Evolutionary conservation across 30 jellyfish, hydroid and myxozoan species (phyloP).

Genomic region (Aurelia sp.): DNA sequence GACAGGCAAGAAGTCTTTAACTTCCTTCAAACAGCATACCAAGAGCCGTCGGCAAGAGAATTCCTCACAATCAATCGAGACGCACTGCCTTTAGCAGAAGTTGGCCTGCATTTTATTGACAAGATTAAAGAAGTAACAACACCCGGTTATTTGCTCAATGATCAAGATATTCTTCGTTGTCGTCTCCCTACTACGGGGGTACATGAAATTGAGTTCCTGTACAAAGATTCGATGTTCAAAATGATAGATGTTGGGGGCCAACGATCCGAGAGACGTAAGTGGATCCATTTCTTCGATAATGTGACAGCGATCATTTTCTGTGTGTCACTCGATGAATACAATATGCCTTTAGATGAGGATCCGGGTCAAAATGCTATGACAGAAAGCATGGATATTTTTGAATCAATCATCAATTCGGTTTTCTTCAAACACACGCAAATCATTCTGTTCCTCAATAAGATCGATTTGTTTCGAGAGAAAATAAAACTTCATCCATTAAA

Average conservation of each 20-base stretch:
- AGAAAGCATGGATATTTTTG: conserved; percentile 30
- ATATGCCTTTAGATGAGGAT: conserved; percentile 9
- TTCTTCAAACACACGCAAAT: conserved; percentile 24
- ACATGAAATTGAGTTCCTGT: conserved; percentile 26
- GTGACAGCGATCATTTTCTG: conserved; percentile 60
- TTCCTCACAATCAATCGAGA: conserved; percentile 1
- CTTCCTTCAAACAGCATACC: no score
- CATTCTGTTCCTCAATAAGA: conserved; percentile 36
- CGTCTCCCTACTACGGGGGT: conserved; percentile 60
- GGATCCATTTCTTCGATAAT: conserved; percentile 72
- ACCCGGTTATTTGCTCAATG: conserved; percentile 51
- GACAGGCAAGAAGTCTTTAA: no score
- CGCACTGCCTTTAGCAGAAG: not conserved
- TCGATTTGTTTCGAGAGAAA: conserved; percentile 34
- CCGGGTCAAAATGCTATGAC: conserved; percentile 18
- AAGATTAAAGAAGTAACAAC: conserved; percentile 23
- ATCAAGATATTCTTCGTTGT: conserved; percentile 52
- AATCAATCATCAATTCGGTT: conserved; percentile 18
- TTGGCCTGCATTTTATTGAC: conserved; percentile 32
- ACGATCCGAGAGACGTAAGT: conserved; percentile 69
- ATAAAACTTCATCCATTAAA: conserved; percentile 22
- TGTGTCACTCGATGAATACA: not conserved
- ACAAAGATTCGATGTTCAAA: conserved; percentile 15
- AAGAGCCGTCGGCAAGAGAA: not conserved
- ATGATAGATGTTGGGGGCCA: conserved; percentile 85